A percentile compares a stretch with the other conserved stretches of the same genome.
Conservation (phyloP, 2,888 invertebrate genomes). For the Rhamnusium bicolor region DNA sequence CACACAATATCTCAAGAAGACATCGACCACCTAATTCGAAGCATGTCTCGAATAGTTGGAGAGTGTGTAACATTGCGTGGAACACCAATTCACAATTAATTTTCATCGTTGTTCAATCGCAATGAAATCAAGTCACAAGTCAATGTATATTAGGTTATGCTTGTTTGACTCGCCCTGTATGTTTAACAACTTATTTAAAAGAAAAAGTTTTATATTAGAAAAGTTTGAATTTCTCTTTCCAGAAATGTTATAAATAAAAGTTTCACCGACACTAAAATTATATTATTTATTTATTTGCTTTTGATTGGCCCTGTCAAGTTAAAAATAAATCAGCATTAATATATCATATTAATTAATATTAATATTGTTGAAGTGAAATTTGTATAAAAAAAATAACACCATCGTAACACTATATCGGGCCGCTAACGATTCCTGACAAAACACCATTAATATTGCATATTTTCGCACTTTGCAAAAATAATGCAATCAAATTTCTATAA, state of each 20-base stretch:
- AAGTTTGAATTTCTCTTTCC: not conserved
- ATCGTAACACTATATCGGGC: no score
- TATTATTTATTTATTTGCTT: not conserved
- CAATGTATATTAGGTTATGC: not conserved
- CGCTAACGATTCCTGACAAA: not conserved
- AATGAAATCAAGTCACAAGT: no score
- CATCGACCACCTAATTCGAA: no score
- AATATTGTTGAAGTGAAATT: not conserved
- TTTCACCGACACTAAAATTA: not conserved
- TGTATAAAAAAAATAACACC: not conserved
- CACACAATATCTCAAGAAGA: no score
- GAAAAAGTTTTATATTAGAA: not conserved
- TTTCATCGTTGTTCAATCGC: no score
- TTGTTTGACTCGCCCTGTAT: not conserved
- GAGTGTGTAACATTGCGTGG: no score
- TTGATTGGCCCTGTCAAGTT: not conserved
- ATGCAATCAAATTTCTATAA: constrained; percentile 22
- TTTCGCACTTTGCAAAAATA: constrained; percentile 5
- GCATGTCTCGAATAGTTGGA: no score
- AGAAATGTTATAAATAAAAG: not conserved
- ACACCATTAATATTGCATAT: not conserved
- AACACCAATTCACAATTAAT: no score
- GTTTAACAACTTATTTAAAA: not conserved
- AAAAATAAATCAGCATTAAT: not conserved
- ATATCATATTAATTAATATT: not conserved